A percentile compares a stretch with the other conserved stretches of the same genome.
Evolutionary conservation across 2,113 vertebrate species (phyloP).

Genomic region (Thermophis baileyi): DNA sequence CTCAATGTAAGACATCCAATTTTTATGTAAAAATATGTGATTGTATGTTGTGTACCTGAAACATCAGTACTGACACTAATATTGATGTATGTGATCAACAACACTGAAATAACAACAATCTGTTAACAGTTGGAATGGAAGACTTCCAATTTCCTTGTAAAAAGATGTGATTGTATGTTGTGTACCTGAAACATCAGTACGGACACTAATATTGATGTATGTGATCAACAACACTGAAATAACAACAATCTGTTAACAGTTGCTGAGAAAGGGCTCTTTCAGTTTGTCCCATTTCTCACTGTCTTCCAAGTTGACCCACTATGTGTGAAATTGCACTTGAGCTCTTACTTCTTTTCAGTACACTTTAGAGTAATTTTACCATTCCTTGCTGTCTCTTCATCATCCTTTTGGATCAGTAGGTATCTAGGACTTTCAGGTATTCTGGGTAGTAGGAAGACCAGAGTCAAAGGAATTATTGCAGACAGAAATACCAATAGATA

Average conservation of each 20-base stretch:
- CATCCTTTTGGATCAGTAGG: neutral
- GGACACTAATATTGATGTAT: neutral
- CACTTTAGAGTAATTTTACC: neutral
- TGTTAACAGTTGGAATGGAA: neutral
- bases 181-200: neutral
- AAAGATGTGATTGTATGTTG: neutral
- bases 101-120: neutral
- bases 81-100: neutral
- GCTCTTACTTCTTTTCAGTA: neutral
- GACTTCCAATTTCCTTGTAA: neutral
- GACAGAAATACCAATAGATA: rapidly evolving
- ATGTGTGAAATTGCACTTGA: neutral
- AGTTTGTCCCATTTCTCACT: no score
- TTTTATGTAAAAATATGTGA: neutral
- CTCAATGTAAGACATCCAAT: neutral
- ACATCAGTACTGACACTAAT: neutral
- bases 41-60: neutral
- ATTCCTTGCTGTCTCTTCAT: neutral
- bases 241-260: neutral
- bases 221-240: neutral
- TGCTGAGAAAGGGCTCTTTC: neutral
- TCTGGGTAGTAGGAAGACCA: neutral
- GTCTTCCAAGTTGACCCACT: neutral
- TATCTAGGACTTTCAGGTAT: neutral
- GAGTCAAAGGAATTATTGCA: neutral